Evolutionary conservation across 2,113 vertebrate species (phyloP).

Genomic region (Sebastes schlegelii): DNA sequence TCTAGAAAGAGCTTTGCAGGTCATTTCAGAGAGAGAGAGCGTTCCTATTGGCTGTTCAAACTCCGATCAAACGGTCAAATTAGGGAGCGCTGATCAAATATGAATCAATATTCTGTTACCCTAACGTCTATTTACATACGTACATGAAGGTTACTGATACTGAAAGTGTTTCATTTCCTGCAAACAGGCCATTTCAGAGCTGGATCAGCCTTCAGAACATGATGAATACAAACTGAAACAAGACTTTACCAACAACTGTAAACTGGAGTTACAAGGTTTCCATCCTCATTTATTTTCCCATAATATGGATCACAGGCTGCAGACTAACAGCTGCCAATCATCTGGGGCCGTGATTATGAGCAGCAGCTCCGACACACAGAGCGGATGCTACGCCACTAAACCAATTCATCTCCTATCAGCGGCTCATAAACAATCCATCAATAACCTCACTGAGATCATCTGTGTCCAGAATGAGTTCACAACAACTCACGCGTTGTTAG

Average conservation of each 20-base stretch:
- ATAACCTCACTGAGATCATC: constrained; percentile 57
- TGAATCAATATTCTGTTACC: no score
- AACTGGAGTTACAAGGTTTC: constrained; percentile 2
- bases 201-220: not conserved
- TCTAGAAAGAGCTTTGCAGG: no score
- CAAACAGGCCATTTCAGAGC: not conserved
- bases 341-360: constrained; percentile 60
- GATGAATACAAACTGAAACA: not conserved
- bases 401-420: constrained; percentile 77
- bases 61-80: no score
- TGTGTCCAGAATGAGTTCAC: constrained; percentile 37
- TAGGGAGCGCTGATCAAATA: no score
- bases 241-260: not conserved
- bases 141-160: not conserved
- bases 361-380: constrained; percentile 49
- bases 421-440: constrained; percentile 73
- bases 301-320: not conserved
- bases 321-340: constrained; percentile 64
- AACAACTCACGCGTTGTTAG: constrained; percentile 43
- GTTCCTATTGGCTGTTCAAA: no score
- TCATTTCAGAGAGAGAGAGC: no score
- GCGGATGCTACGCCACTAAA: constrained; percentile 62
- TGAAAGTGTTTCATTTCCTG: not conserved
- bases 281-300: not conserved
- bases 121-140: no score